Percentiles rank a stretch among this genome's conserved stretches.
These are phyloP conservation scores for Lampropteryx suffumata DNA, from an alignment of 2,888 invertebrate genomes.

Conservation along the genomic window DNA sequence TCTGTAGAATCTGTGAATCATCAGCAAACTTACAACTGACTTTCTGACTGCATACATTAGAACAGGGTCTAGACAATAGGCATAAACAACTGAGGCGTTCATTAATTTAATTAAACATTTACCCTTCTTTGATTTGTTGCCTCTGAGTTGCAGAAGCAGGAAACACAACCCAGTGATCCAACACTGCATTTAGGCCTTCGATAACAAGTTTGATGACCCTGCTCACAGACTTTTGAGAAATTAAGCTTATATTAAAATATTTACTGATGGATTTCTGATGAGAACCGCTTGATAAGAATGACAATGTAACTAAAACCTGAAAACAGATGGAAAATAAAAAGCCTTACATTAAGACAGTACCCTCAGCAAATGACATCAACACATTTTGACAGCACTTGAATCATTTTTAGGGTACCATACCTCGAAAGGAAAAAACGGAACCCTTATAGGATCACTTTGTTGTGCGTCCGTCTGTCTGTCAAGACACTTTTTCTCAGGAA, in stretches of 20 bases:
- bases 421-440: too few relatives aligned
- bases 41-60: too few relatives aligned
- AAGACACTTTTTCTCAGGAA: too few relatives aligned
- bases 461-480: too few relatives aligned
- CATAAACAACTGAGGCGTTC: too few relatives aligned
- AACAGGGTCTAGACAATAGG: too few relatives aligned
- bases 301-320: constrained; percentile 55
- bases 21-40: too few relatives aligned
- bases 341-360: neutral
- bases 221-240: constrained; percentile 62
- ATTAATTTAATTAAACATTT: constrained; percentile 11
- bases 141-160: constrained; percentile 48
- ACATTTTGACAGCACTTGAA: too few relatives aligned
- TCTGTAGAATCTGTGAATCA: constrained; percentile 52
- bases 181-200: constrained; percentile 54
- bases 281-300: constrained; percentile 56
- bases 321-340: constrained; percentile 9
- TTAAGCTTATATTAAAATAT: constrained; percentile 57
- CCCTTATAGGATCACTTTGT: too few relatives aligned
- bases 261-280: constrained; percentile 59
- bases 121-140: constrained; percentile 58
- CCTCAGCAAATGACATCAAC: too few relatives aligned
- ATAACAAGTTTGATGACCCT: constrained; percentile 55
- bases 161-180: constrained; percentile 53
- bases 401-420: too few relatives aligned